phyloP scores from a whole-genome alignment of 2,113 vertebrate genomes.

The Xenopus borealis region DNA sequence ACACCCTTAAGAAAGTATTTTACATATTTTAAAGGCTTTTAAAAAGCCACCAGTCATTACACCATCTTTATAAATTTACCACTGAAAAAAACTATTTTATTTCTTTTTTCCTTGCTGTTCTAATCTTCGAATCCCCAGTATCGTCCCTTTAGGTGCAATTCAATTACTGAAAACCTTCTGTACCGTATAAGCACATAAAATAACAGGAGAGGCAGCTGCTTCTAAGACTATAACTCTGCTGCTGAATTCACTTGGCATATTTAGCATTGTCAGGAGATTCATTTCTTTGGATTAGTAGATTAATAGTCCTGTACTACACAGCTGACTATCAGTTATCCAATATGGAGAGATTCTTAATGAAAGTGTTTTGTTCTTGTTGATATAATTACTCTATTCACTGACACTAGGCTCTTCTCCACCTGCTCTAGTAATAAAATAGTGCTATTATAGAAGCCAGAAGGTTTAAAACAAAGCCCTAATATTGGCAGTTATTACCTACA shows the following conservation, averaged over 20 bases:
- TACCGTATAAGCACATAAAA: conserved; percentile 7
- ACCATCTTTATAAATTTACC: too few species aligned
- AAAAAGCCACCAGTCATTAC: too few species aligned
- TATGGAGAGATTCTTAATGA: conserved; percentile 1
- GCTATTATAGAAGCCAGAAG: background rate
- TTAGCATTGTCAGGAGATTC: background rate
- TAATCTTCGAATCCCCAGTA: background rate
- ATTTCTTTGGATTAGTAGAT: conserved; percentile 4
- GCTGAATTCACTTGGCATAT: background rate
- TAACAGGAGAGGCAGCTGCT: conserved; percentile 2
- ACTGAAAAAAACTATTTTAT: too few species aligned
- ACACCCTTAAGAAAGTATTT: too few species aligned
- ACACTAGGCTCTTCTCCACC: background rate
- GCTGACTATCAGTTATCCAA: conserved; percentile 7
- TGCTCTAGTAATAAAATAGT: background rate
- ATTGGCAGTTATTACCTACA: background rate
- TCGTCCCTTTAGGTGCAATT: background rate
- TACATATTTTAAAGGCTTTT: too few species aligned
- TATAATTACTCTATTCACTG: background rate
- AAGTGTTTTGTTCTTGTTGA: background rate
- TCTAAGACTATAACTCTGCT: background rate
- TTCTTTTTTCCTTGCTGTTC: background rate
- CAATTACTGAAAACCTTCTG: conserved; percentile 6
- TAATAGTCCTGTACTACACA: conserved; percentile 3
- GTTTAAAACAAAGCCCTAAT: background rate